phyloP scores from a whole-genome alignment of 2,797 vertebrate species.

The Acanthornis magna region DNA sequence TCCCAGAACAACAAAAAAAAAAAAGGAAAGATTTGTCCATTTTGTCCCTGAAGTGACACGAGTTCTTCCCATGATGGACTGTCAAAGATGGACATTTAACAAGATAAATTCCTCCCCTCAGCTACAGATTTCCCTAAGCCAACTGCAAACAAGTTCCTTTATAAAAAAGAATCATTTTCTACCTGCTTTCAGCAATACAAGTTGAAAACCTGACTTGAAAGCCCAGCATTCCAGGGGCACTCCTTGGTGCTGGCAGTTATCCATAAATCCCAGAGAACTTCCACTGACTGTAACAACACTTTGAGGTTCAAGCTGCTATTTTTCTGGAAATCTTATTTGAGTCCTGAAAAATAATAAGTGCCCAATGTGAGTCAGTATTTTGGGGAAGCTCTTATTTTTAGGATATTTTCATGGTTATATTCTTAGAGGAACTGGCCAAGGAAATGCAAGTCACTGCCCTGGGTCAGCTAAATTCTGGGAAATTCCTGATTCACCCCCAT shows the following conservation, averaged over 20 bases:
- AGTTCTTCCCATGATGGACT: background rate
- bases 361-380: background rate
- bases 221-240: background rate
- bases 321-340: background rate
- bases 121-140: background rate
- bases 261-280: background rate
- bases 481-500: background rate
- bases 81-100: background rate
- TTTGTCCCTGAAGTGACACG: background rate
- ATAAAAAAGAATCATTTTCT: background rate
- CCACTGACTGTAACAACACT: background rate
- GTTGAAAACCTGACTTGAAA: background rate
- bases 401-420: background rate
- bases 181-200: background rate
- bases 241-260: background rate
- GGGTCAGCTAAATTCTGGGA: background rate
- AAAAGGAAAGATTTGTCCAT: background rate
- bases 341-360: no score
- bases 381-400: background rate
- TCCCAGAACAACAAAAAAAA: background rate
- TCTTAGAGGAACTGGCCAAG: background rate
- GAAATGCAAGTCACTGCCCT: background rate
- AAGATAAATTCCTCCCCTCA: background rate
- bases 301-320: background rate
- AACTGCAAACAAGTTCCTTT: background rate